A percentile compares a stretch with the other conserved stretches of the same genome.
Evolutionary conservation across 2,797 vertebrate genomes (phyloP).

Genomic region (Crax fasciolata): DNA sequence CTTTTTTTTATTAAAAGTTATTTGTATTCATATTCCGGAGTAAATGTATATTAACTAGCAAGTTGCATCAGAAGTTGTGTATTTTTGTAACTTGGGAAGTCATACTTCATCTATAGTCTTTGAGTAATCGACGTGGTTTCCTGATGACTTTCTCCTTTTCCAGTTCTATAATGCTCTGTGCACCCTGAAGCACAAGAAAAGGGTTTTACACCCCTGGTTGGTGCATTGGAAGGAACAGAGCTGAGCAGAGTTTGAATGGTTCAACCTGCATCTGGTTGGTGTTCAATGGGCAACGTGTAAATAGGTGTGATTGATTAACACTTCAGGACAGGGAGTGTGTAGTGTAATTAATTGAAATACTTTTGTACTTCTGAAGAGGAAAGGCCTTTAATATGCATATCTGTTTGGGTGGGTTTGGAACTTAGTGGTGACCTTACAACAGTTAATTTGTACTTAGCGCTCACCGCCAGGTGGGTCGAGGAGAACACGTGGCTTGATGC

Average conservation of each 20-base stretch:
- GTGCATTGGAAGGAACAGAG: not conserved
- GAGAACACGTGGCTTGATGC: constrained; percentile 48
- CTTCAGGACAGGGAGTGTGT: not conserved
- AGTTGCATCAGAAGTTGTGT: constrained; percentile 71
- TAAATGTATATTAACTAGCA: constrained; percentile 71
- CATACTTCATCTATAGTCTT: constrained; percentile 51
- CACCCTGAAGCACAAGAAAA: not conserved
- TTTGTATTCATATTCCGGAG: constrained; percentile 71
- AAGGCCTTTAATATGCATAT: constrained; percentile 47
- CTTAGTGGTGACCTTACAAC: not conserved
- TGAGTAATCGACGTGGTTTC: not conserved
- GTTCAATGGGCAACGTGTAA: constrained; percentile 51
- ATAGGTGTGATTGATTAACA: constrained; percentile 62
- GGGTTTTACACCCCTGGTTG: not conserved
- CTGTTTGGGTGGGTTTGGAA: constrained; percentile 28
- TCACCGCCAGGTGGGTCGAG: not conserved
- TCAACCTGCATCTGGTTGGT: constrained; percentile 29
- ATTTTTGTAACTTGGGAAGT: constrained; percentile 77
- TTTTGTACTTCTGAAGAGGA: constrained; percentile 64
- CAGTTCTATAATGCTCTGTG: not conserved
- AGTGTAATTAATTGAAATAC: constrained; percentile 73
- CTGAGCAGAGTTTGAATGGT: not conserved
- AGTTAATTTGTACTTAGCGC: constrained; percentile 37
- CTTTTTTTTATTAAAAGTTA: constrained; percentile 69
- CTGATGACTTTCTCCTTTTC: not conserved